Conservation (phyloP, 2,888 invertebrate genomes). For the Drosophila affinis region DNA sequence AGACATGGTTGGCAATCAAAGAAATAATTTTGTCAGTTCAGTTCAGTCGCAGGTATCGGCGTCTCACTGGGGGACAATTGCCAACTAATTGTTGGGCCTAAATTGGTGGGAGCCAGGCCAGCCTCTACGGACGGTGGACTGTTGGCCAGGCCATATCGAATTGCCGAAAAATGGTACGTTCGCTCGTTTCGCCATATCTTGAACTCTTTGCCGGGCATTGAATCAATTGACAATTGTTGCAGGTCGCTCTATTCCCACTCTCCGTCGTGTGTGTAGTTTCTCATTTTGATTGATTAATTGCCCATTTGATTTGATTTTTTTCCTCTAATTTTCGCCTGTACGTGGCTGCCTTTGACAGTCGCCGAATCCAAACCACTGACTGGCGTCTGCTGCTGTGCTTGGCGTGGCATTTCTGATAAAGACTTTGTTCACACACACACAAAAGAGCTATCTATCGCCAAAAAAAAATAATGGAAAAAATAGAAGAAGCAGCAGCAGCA, state of each 20-base stretch:
- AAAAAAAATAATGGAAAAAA: neutral
- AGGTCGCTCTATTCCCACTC: constrained; percentile 14
- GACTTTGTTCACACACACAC: constrained; percentile 9
- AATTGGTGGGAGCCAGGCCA: constrained; percentile 29
- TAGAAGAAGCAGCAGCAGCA: neutral
- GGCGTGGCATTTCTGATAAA: constrained; percentile 17
- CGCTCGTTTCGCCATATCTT: constrained; percentile 44
- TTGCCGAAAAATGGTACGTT: constrained; percentile 28
- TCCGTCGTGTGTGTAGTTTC: constrained; percentile 30
- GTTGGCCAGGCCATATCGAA: constrained; percentile 49
- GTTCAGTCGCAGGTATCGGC: constrained; percentile 2
- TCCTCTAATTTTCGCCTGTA: constrained; percentile 22
- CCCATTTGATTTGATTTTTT: constrained; percentile 56
- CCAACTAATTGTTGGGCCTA: constrained; percentile 66
- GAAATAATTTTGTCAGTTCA: constrained; percentile 15
- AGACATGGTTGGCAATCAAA: constrained; percentile 66
- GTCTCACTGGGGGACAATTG: constrained; percentile 57
- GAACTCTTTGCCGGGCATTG: constrained; percentile 37
- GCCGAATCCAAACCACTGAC: constrained; percentile 28
- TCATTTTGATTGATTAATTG: constrained; percentile 70
- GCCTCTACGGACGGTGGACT: constrained; percentile 12
- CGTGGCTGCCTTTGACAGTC: constrained; percentile 36
- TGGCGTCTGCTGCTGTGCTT: neutral
- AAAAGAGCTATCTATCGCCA: constrained; percentile 1
- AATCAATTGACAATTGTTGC: constrained; percentile 68